Evolutionary conservation across 2,888 invertebrate species (phyloP).

Genomic region (Watsonalla binaria): DNA sequence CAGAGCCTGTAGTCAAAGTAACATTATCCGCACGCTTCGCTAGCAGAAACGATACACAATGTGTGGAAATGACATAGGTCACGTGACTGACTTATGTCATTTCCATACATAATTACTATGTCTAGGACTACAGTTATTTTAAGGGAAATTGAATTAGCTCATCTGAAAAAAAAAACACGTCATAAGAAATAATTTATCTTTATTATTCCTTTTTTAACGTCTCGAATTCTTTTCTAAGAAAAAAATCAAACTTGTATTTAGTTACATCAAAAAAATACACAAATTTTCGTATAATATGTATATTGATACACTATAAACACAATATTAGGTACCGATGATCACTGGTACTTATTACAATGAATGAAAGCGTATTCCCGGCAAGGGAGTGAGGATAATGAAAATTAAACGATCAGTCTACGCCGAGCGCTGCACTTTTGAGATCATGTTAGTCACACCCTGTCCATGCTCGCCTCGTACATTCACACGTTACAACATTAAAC

Average conservation of each 20-base stretch:
- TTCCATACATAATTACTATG: too few relatives aligned
- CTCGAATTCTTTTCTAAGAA: constrained; percentile 75
- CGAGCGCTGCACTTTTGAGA: constrained; percentile 46
- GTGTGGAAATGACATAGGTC: too few relatives aligned
- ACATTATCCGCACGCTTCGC: too few relatives aligned
- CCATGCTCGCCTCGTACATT: constrained; percentile 34
- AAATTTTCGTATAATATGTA: constrained; percentile 55
- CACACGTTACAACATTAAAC: constrained; percentile 17
- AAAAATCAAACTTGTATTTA: constrained; percentile 74
- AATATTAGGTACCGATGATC: constrained; percentile 51
- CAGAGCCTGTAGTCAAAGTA: too few relatives aligned
- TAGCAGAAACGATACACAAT: too few relatives aligned
- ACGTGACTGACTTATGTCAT: too few relatives aligned
- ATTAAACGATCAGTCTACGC: constrained; percentile 53
- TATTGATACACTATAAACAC: constrained; percentile 65
- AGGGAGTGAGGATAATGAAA: constrained; percentile 16
- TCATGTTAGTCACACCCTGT: constrained; percentile 35
- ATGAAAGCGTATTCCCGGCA: constrained; percentile 43
- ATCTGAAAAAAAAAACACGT: constrained; percentile 60
- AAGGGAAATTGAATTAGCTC: neutral
- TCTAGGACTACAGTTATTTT: too few relatives aligned
- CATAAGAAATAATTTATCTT: constrained; percentile 76
- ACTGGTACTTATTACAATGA: constrained; percentile 44
- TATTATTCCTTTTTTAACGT: constrained; percentile 74
- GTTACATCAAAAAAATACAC: constrained; percentile 77